phyloP scores from a whole-genome alignment of 2,797 vertebrate species.

The Coregonus ussuriensis region DNA sequence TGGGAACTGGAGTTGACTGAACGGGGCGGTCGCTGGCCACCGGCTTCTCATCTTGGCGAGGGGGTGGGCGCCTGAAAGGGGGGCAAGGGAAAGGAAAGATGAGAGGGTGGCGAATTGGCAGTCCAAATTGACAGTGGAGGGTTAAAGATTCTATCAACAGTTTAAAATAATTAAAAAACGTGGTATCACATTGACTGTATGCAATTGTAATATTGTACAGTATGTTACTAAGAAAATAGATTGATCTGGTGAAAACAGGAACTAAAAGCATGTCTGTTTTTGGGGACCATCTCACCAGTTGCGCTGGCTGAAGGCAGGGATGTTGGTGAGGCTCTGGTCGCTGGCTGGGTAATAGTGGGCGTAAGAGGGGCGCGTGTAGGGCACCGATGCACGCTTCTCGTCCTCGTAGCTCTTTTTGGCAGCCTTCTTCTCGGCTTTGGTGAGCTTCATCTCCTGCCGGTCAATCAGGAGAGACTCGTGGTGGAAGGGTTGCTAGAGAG shows the following conservation, averaged over 20 bases:
- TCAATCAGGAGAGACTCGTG: slow-evolving; percentile 96
- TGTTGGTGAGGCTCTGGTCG: slow-evolving; percentile 93
- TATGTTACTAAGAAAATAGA: background rate
- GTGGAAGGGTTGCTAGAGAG: slow-evolving; percentile 89
- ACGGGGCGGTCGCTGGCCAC: slow-evolving; percentile 87
- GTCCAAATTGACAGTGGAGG: background rate
- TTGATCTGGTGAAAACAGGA: background rate
- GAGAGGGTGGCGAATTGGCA: background rate
- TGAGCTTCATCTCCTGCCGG: slow-evolving; percentile 92
- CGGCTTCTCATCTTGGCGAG: slow-evolving; percentile 87
- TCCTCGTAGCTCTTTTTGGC: slow-evolving; percentile 95
- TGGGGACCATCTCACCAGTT: slow-evolving; percentile 84
- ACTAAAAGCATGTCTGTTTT: background rate
- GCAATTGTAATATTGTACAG: background rate
- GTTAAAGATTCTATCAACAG: background rate
- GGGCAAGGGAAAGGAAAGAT: background rate
- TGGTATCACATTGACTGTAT: background rate
- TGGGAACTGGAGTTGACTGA: slow-evolving; percentile 90
- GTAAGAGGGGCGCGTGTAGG: slow-evolving; percentile 94
- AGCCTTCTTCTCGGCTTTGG: slow-evolving; percentile 91
- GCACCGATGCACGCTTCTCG: slow-evolving; percentile 94
- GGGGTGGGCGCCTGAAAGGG: slow-evolving; percentile 82
- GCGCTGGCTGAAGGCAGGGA: slow-evolving; percentile 95
- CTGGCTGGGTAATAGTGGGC: slow-evolving; percentile 97
- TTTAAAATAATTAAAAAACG: background rate